Conservation (phyloP, 2,797 vertebrate genomes). For the Cossypha heuglini region DNA sequence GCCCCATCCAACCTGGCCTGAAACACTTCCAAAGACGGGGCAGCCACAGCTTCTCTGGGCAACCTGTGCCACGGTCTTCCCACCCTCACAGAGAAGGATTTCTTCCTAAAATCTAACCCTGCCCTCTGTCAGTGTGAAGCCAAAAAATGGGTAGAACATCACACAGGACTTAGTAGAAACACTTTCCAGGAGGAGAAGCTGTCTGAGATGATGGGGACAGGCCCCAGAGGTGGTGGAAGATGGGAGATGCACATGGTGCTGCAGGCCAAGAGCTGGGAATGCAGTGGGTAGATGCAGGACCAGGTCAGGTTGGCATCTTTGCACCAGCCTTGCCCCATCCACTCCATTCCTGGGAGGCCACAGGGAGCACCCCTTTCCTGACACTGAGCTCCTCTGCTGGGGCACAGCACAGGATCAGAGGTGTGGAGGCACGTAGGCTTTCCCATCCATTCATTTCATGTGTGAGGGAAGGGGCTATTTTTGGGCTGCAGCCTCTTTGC, state of each 20-base stretch:
- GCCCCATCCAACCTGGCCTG: rapidly evolving
- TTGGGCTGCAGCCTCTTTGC: not conserved
- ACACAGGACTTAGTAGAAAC: not conserved
- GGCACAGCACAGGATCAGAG: not conserved
- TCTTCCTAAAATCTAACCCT: not conserved
- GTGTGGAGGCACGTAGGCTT: rapidly evolving
- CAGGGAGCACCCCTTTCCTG: not conserved
- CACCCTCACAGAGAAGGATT: not conserved
- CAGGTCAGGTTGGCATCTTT: not conserved
- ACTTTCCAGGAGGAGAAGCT: not conserved
- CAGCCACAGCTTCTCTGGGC: not conserved
- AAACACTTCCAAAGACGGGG: not conserved
- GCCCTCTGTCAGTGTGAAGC: not conserved
- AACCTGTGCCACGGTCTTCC: rapidly evolving
- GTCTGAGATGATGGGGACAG: not conserved
- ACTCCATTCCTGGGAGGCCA: not conserved
- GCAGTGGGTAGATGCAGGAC: not conserved
- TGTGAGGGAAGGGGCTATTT: not conserved
- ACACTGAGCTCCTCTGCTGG: not conserved
- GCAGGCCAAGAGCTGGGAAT: not conserved
- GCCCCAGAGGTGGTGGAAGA: not conserved
- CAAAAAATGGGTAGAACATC: not conserved
- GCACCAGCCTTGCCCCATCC: not conserved
- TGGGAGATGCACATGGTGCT: not conserved
- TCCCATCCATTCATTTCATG: not conserved